Evolutionary conservation across 2,113 vertebrate genomes (phyloP), one percentile per base, ranked within the genome.

Genomic region (Trogon surrucura): DNA sequence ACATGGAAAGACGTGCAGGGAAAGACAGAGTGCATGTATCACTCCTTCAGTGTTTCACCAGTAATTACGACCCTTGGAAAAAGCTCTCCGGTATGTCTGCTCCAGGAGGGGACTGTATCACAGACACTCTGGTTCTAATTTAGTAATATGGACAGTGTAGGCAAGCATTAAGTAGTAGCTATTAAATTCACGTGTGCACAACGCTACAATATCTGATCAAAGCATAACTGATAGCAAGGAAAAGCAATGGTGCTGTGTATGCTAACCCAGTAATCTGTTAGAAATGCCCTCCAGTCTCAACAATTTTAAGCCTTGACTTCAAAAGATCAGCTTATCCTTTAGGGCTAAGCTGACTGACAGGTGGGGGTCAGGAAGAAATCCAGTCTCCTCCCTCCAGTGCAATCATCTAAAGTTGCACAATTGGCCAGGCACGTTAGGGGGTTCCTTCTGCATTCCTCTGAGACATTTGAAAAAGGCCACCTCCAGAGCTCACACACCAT

Each of bases 271-370:
- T 65, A 92, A 94, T 91, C 77, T n/a, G 44, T 20, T 26, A 89
- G 65, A 94, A 91, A 95, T 7, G 80, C 91, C 96, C 95, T 92
- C 86, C 61, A 51, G 95, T 70, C 91, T 41, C 93, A 87, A 70
- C 58, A 85, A 92, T 88, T 91, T 92, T 86, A 93, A 94, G 85
- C 64, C 93, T 27, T 4, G 61, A 92, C 94, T 95, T 96, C 94
- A 95, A 93, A 96, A 94, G 93, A 48, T n/a, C 91, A 64, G 75
- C 74, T 91, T 83, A 79, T 67, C 82, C 91, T 65, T 66, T 9
- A 38, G 69, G 71, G 84, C 90, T 47, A 11, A 90, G 45, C 85
- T 34, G 90, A 87, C 6, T 45, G 95, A 53, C 89, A 85, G 95
- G 65, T 62, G 62, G 69, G 85, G 90, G 57, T 67, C 84, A 56